phyloP scores from a whole-genome alignment of 2,888 invertebrate genomes.

The Apamea sordens region DNA sequence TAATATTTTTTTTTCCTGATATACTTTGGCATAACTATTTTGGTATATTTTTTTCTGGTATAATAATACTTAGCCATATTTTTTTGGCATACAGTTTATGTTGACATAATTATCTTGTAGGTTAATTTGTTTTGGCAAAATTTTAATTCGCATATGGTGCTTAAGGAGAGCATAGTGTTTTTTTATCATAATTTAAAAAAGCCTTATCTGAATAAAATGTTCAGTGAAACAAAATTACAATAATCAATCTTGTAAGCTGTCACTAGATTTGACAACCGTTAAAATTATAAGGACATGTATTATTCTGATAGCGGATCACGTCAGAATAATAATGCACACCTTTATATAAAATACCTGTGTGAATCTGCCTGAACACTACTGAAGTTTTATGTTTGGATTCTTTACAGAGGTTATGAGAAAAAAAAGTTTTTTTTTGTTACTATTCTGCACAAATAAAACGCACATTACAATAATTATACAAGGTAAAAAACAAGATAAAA shows the following conservation, averaged over 20 bases:
- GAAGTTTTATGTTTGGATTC: neutral
- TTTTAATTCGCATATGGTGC: neutral
- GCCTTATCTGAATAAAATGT: neutral
- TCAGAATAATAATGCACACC: neutral
- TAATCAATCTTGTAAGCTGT: neutral
- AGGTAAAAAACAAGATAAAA: neutral
- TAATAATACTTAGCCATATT: no score
- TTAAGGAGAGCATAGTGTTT: neutral
- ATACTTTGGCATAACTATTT: no score
- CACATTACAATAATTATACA: neutral
- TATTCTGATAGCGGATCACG: neutral
- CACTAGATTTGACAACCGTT: neutral
- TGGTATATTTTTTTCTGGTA: no score
- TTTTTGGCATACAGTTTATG: no score
- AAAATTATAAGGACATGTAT: neutral
- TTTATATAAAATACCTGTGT: neutral
- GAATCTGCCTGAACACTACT: neutral
- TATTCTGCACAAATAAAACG: neutral
- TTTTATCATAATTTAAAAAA: neutral
- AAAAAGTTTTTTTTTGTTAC: neutral
- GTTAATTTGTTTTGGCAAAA: no score
- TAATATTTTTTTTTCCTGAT: no score
- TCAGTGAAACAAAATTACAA: neutral
- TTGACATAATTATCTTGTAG: no score
- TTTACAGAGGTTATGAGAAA: neutral